Conservation (phyloP, 1,140 invertebrate genomes). For the Macrocentrus cingulum region DNA sequence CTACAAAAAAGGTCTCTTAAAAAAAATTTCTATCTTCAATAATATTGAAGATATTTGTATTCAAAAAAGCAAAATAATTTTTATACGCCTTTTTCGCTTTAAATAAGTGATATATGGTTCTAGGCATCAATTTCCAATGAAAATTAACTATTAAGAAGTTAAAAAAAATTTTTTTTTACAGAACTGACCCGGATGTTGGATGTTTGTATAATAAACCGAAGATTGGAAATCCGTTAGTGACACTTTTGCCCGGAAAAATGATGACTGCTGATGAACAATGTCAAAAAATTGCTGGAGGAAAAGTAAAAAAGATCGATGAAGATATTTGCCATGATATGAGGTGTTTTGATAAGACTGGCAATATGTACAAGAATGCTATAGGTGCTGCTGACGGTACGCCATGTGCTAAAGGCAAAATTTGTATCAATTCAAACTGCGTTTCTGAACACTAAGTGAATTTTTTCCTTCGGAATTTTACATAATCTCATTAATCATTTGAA, state of each 20-base stretch:
- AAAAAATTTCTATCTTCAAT: too few species aligned
- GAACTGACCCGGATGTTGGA: too few species aligned
- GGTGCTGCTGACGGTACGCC: slow-evolving; percentile 22
- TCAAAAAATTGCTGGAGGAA: background rate
- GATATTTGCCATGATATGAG: background rate
- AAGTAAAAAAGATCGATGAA: slow-evolving; percentile 3
- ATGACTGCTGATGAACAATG: slow-evolving; percentile 23
- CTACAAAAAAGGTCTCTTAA: too few species aligned
- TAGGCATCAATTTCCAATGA: too few species aligned
- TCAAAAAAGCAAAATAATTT: too few species aligned
- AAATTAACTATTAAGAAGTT: too few species aligned
- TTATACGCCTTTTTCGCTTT: too few species aligned
- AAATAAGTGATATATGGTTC: too few species aligned
- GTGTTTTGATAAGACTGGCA: background rate
- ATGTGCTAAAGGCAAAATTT: slow-evolving; percentile 20
- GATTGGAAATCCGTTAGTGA: slow-evolving; percentile 7
- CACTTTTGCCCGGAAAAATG: slow-evolving; percentile 17
- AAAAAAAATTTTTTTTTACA: too few species aligned
- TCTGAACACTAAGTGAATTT: background rate
- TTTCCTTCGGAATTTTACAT: too few species aligned
- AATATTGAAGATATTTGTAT: too few species aligned
- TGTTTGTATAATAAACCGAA: background rate
- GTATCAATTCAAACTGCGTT: slow-evolving; percentile 3
- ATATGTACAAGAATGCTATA: background rate
- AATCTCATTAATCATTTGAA: too few species aligned